phyloP scores from a whole-genome alignment of 1,140 invertebrate species.

The Drosophila punjabiensis region DNA sequence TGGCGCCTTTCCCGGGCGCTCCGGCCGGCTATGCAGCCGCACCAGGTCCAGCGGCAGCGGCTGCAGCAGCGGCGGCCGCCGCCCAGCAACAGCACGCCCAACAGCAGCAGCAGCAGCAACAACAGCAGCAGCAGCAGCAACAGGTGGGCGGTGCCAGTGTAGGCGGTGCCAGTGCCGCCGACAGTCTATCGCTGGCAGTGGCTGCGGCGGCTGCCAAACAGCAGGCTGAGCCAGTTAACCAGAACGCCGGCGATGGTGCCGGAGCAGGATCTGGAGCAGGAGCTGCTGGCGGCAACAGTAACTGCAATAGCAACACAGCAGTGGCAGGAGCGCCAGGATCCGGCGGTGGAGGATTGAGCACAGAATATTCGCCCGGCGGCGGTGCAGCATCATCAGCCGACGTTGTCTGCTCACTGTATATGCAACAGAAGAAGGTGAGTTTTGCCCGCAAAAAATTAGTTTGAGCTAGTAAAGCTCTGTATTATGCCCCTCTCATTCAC shows the following conservation, averaged over 20 bases:
- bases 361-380: constrained; percentile 31
- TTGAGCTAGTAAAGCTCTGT: background rate
- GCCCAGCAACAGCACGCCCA: constrained; percentile 86
- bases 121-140: constrained; percentile 74
- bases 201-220: constrained; percentile 87
- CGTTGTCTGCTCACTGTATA: constrained; percentile 82
- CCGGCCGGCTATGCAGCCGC: constrained; percentile 90
- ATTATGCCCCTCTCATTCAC: constrained; percentile 1
- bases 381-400: constrained; percentile 61
- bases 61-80: constrained; percentile 87
- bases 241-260: constrained; percentile 85
- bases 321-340: constrained; percentile 32
- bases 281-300: constrained; percentile 37
- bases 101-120: constrained; percentile 86
- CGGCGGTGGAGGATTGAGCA: constrained; percentile 38
- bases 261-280: constrained; percentile 20
- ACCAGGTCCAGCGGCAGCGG: constrained; percentile 89
- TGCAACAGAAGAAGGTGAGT: constrained; percentile 85
- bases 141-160: constrained; percentile 79
- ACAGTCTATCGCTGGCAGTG: constrained; percentile 88
- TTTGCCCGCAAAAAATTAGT: constrained; percentile 7
- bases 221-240: constrained; percentile 86
- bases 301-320: constrained; percentile 40
- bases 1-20: constrained; percentile 92
- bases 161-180: constrained; percentile 64